phyloP scores from a whole-genome alignment of 2,113 vertebrate species.

The Albula glossodonta region DNA sequence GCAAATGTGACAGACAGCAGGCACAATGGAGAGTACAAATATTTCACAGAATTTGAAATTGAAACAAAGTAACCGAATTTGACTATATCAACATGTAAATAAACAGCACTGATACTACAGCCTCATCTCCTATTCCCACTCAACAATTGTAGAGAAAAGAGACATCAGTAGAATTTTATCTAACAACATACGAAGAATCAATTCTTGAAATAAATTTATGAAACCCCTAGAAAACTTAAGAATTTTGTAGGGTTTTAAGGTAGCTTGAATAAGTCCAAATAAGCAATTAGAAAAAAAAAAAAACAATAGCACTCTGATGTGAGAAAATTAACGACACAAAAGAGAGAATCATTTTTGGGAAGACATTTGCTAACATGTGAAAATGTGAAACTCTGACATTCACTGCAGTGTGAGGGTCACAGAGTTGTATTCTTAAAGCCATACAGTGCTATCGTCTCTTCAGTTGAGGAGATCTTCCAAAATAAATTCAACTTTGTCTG shows the following conservation, averaged over 20 bases:
- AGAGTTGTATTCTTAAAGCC: neutral
- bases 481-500: slow-evolving; percentile 32
- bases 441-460: slow-evolving; percentile 5
- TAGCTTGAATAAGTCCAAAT: too few relatives aligned
- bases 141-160: too few relatives aligned
- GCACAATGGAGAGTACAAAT: too few relatives aligned
- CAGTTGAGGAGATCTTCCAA: slow-evolving; percentile 24
- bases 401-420: neutral
- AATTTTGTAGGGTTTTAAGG: neutral
- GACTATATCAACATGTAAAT: too few relatives aligned
- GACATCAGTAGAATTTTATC: too few relatives aligned
- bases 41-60: too few relatives aligned
- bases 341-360: neutral
- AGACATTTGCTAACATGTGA: neutral
- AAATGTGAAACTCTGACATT: neutral
- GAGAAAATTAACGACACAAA: neutral
- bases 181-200: too few relatives aligned
- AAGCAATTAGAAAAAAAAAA: neutral
- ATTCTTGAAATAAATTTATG: too few relatives aligned
- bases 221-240: neutral
- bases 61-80: too few relatives aligned
- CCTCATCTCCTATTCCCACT: too few relatives aligned
- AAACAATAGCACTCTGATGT: neutral
- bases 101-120: too few relatives aligned
- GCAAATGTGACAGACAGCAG: neutral